Conservation (phyloP, 1,140 invertebrate species). For the Pseudoatta argentina region DNA sequence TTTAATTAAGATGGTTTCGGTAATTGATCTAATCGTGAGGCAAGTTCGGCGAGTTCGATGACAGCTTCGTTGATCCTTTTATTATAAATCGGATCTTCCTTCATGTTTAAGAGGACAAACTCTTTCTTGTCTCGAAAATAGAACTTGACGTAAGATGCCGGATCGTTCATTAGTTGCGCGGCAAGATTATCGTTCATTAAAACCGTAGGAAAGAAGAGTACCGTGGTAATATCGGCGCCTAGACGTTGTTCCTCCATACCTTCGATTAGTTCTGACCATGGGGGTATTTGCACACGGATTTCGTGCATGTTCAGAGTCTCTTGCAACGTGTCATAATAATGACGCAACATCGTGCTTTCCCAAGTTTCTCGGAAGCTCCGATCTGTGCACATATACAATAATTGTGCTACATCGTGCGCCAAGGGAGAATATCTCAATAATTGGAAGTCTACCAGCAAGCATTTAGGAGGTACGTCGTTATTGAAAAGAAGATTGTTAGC, state of each 20-base stretch:
- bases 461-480: conserved; percentile 81
- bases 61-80: conserved; percentile 76
- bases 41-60: conserved; percentile 80
- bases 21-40: conserved; percentile 72
- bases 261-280: conserved; percentile 78
- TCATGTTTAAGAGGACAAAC: conserved; percentile 73
- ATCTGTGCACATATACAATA: conserved; percentile 81
- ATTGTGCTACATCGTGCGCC: conserved; percentile 84
- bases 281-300: conserved; percentile 61
- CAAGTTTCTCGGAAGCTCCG: conserved; percentile 77
- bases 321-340: conserved; percentile 81
- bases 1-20: conserved; percentile 64
- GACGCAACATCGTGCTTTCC: conserved; percentile 76
- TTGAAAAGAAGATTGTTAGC: conserved; percentile 88
- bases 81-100: conserved; percentile 74
- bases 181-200: conserved; percentile 77
- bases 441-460: conserved; percentile 89
- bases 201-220: conserved; percentile 78
- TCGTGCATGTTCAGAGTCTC: conserved; percentile 64
- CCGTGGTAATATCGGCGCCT: conserved; percentile 77
- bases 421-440: conserved; percentile 86
- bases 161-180: conserved; percentile 70
- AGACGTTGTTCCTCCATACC: conserved; percentile 81
- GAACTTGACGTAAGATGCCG: conserved; percentile 73
- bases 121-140: conserved; percentile 74